These are phyloP conservation scores for Genyomyrus donnyi DNA, from an alignment of 2,113 vertebrate species.

Conservation along the genomic window DNA sequence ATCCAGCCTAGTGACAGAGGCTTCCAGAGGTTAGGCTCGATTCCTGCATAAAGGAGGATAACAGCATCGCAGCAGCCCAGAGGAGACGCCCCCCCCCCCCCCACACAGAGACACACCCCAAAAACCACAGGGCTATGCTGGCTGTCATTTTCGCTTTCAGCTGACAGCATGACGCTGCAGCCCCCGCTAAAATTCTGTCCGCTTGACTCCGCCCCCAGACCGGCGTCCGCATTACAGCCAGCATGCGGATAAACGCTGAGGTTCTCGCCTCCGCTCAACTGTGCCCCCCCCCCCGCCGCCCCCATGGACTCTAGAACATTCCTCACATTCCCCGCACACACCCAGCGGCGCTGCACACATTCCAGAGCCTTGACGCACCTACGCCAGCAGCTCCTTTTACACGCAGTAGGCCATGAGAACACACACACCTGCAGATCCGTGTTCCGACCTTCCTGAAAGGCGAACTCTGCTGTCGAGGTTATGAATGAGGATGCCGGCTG, in stretches of 20 bases:
- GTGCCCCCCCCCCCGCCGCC: conserved; percentile 6
- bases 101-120: neutral
- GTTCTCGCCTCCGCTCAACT: neutral
- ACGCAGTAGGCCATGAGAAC: neutral
- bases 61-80: neutral
- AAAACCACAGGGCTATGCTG: neutral
- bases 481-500: neutral
- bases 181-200: neutral
- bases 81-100: neutral
- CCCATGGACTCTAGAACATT: conserved; percentile 29
- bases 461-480: neutral
- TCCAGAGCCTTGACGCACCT: neutral
- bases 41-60: neutral
- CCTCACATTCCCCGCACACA: conserved; percentile 14
- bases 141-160: neutral
- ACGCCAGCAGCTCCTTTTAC: neutral
- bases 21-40: neutral
- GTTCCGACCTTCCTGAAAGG: neutral
- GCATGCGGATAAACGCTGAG: conserved; percentile 36
- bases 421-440: neutral
- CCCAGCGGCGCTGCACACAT: conserved; percentile 13
- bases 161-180: neutral
- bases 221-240: neutral
- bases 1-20: conserved; percentile 1
- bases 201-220: neutral